Evolutionary conservation across 2,888 invertebrate species (phyloP).

Genomic region (Ametastegia equiseti): DNA sequence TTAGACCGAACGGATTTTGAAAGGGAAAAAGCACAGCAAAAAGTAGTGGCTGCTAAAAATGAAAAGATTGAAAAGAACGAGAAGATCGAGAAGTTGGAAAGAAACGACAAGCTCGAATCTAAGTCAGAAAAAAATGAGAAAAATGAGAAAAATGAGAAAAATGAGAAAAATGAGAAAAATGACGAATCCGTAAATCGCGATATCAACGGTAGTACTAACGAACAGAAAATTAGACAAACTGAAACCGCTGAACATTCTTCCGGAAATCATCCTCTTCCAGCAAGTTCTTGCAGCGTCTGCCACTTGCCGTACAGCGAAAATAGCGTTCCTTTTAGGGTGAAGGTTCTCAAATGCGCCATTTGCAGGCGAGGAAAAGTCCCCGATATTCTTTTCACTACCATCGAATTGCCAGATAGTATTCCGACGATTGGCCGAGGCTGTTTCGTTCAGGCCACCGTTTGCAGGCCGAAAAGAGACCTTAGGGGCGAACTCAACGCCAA

Average conservation of each 20-base stretch:
- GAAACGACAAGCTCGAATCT: neutral
- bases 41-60: conserved; percentile 49
- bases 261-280: conserved; percentile 67
- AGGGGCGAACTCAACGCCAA: conserved; percentile 92
- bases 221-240: neutral
- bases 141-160: conserved; percentile 17
- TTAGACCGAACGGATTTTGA: conserved; percentile 78
- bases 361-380: conserved; percentile 90
- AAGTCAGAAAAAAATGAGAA: conserved; percentile 9
- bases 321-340: conserved; percentile 85
- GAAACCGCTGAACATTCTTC: conserved; percentile 69
- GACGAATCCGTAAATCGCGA: conserved; percentile 7
- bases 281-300: conserved; percentile 79
- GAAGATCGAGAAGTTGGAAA: neutral
- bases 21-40: conserved; percentile 72
- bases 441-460: conserved; percentile 86
- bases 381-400: conserved; percentile 92
- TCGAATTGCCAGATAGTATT: conserved; percentile 89
- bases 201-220: neutral
- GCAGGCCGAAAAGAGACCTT: conserved; percentile 87
- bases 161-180: neutral
- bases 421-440: conserved; percentile 85
- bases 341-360: conserved; percentile 84
- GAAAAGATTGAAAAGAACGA: conserved; percentile 62
- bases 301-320: conserved; percentile 91